phyloP scores from a whole-genome alignment of 2,888 invertebrate species.

The Gymnocheta viridis region DNA sequence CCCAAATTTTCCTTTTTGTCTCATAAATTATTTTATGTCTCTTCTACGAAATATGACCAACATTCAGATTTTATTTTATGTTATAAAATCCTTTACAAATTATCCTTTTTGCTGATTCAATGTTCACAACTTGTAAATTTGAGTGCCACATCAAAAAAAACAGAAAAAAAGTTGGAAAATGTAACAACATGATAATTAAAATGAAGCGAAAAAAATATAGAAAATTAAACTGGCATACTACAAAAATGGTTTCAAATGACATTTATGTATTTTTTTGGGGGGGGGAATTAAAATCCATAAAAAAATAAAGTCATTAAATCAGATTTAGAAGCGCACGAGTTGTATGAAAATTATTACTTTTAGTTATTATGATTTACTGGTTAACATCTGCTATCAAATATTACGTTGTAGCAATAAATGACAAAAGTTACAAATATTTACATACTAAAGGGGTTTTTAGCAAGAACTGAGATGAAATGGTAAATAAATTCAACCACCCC shows the following conservation, averaged over 20 bases:
- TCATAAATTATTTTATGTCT: conserved; percentile 39
- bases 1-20: not conserved
- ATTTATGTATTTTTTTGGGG: too few relatives aligned
- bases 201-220: conserved; percentile 29
- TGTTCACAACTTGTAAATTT: conserved; percentile 28
- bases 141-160: conserved; percentile 36
- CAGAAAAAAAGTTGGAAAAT: not conserved
- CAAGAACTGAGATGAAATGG: not conserved
- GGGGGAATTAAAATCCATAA: conserved; percentile 6
- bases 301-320: not conserved
- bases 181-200: conserved; percentile 51
- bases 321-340: not conserved
- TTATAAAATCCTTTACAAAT: not conserved
- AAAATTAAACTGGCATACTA: not conserved
- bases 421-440: not conserved
- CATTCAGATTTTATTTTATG: not conserved
- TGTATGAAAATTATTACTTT: not conserved
- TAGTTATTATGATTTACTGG: not conserved
- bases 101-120: conserved; percentile 19
- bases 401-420: not conserved
- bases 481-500: not conserved
- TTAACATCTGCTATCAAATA: not conserved
- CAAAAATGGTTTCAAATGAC: conserved; percentile 40
- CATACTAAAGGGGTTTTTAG: not conserved
- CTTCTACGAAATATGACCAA: conserved; percentile 27